Base-by-base conservation (phyloP, 2,113 vertebrate species). In the Mungos mungo region DNA sequence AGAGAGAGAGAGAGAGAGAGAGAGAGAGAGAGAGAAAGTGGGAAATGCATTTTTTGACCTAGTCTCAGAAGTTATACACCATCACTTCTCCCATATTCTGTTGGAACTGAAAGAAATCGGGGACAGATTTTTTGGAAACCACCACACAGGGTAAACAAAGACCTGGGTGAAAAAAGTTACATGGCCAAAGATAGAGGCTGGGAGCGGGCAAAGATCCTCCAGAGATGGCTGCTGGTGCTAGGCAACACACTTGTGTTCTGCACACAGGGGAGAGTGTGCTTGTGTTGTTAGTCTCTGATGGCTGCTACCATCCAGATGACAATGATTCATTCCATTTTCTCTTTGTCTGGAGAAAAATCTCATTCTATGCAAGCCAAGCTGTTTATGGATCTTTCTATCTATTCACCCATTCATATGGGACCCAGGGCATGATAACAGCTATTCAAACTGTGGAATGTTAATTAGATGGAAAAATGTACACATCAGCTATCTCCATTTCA, bases 401-500 rank as follows among this genome's bases (percentile, higher is more conserved):
- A 86, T 97, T 98, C 93, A 96, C 96, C 97, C 93, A 93, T 98
- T 98, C 98, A 95, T 98, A 97, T 95, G 93, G 98, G 95, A 98
- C 95, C 97, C 97, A 96, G 96, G 95, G 95, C 92, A 97, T 89
- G 97, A 97, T 98, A 98, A 93, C 87, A 97, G 94, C 98, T 98
- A 98, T 95, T 96, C 98, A 98, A 97, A 98, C 92, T 35, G n/a
- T 93, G 97, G 98, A 98, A 98, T 98, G 98, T 98, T 98, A 98
- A 99, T 98, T 98, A 98, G 96, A 96, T 87, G 50, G 96, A 90
- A 98, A 97, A 95, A 96, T 74, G 96, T 98, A 80, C 96, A 69
- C 96, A 98, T 96, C 97, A 76, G 93, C 98, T 97, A 97, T 97
- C 94, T 97, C 76, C 92, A 18, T 98, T 98, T 98, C 95, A 97